phyloP scores from a whole-genome alignment of 2,797 vertebrate species.

The Anas bernieri region DNA sequence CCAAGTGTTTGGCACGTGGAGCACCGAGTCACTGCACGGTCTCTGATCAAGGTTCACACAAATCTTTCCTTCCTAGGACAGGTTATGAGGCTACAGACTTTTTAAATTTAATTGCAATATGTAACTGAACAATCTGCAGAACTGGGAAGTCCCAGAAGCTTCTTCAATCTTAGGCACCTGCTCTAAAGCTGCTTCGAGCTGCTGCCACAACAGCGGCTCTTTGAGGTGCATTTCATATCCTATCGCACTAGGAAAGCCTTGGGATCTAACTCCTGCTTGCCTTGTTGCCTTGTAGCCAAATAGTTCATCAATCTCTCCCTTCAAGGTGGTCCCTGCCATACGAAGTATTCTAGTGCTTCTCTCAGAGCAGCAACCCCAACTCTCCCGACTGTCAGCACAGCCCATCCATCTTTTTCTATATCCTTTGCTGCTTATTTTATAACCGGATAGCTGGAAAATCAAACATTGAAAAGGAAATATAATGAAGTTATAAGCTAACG shows the following conservation, averaged over 20 bases:
- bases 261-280: background rate
- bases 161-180: background rate
- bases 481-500: background rate
- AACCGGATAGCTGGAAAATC: background rate
- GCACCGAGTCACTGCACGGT: background rate
- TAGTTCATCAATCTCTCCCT: background rate
- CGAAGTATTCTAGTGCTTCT: background rate
- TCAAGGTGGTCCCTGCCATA: background rate
- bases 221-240: background rate
- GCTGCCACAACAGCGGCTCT: background rate
- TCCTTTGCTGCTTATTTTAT: background rate
- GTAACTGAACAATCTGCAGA: background rate
- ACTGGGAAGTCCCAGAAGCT: background rate
- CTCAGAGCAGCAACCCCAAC: background rate
- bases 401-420: background rate
- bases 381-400: background rate
- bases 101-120: background rate
- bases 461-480: background rate
- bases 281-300: rapidly evolving
- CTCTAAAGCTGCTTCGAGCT: background rate
- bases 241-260: background rate
- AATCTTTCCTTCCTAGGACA: background rate
- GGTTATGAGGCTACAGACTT: background rate
- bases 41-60: rapidly evolving
- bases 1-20: background rate